phyloP scores from a whole-genome alignment of 2,113 vertebrate species.

The Ameiurus melas region DNA sequence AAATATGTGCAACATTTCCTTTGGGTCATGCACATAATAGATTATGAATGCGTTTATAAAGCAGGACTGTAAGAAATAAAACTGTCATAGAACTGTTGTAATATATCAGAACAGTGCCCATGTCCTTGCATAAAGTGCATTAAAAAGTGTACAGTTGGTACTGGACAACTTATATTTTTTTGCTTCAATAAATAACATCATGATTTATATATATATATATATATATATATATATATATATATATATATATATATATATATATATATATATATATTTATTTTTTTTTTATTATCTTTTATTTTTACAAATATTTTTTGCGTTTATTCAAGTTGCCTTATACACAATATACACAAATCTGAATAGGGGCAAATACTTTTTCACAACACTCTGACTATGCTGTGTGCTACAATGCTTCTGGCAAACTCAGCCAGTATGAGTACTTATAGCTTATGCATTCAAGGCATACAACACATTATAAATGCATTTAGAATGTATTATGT shows the following conservation, averaged over 20 bases:
- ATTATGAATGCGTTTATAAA: constrained; percentile 4
- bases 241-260: too few relatives aligned
- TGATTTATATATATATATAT: neutral
- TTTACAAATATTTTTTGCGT: too few relatives aligned
- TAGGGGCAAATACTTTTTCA: too few relatives aligned
- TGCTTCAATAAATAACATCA: too few relatives aligned
- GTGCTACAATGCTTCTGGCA: neutral
- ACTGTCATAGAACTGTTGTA: neutral
- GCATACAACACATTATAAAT: neutral
- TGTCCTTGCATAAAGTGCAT: neutral
- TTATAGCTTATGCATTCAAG: neutral
- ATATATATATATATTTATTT: too few relatives aligned
- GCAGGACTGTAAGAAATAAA: neutral
- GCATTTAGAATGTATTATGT: neutral
- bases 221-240: too few relatives aligned
- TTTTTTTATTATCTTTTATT: too few relatives aligned
- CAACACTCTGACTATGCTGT: neutral
- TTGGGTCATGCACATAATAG: constrained; percentile 12
- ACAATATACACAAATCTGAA: too few relatives aligned
- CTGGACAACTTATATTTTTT: too few relatives aligned
- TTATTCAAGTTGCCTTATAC: too few relatives aligned
- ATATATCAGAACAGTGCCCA: neutral
- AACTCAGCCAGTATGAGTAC: neutral
- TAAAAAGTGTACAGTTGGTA: neutral
- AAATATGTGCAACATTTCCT: constrained; percentile 14